Conservation (phyloP, 1,140 invertebrate genomes). For the Nixonia krombeini region DNA sequence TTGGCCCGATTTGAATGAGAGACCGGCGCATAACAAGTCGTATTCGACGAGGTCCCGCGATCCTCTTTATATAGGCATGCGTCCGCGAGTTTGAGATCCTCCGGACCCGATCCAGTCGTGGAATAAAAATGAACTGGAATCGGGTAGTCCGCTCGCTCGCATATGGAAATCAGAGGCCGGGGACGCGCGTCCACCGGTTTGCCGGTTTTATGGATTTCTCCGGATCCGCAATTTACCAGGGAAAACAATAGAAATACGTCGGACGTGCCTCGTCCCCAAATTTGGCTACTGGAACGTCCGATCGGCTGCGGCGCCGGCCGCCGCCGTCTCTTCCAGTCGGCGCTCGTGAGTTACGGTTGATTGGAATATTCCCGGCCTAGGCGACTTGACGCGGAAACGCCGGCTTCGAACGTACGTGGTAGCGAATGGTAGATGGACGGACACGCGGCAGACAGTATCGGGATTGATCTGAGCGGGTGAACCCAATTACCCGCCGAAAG, state of each 20-base stretch:
- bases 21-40: slow-evolving; percentile 64
- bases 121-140: slow-evolving; percentile 51
- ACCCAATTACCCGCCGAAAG: slow-evolving; percentile 70
- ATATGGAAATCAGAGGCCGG: slow-evolving; percentile 43
- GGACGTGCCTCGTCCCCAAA: too few relatives aligned
- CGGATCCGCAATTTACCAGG: slow-evolving; percentile 40
- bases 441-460: slow-evolving; percentile 70
- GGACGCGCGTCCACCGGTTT: slow-evolving; percentile 19
- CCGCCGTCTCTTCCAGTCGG: too few relatives aligned
- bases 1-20: slow-evolving; percentile 64
- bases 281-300: too few relatives aligned
- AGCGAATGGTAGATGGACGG: slow-evolving; percentile 59
- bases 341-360: too few relatives aligned
- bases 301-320: too few relatives aligned
- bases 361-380: too few relatives aligned
- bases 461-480: slow-evolving; percentile 71
- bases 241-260: too few relatives aligned
- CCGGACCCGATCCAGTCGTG: slow-evolving; percentile 31
- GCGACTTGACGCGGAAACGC: slow-evolving; percentile 35
- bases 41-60: slow-evolving; percentile 41
- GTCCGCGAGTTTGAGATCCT: slow-evolving; percentile 47
- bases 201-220: slow-evolving; percentile 39
- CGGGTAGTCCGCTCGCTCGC: slow-evolving; percentile 26
- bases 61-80: slow-evolving; percentile 55
- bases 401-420: slow-evolving; percentile 33